A percentile compares a stretch with the other conserved stretches of the same genome.
These are phyloP conservation scores for Zaprionus nigranus DNA, from an alignment of 1,140 invertebrate genomes.

Conservation along the genomic window DNA sequence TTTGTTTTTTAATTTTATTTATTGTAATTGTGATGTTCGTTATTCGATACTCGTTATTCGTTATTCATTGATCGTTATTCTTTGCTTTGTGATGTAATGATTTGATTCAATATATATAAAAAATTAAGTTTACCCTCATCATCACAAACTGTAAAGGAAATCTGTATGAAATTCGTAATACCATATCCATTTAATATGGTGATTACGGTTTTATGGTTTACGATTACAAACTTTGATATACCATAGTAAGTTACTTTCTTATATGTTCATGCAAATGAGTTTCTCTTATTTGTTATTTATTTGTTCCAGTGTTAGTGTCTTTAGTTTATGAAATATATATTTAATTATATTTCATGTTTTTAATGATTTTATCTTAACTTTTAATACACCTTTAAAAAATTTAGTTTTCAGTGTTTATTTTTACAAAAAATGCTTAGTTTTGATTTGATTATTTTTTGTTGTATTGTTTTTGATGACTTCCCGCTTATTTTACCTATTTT, in stretches of 20 bases:
- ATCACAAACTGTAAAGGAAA: constrained; percentile 43
- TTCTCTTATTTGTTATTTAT: constrained; percentile 23
- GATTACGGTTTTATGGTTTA: constrained; percentile 53
- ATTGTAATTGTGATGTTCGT: constrained; percentile 38
- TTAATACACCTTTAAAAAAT: constrained; percentile 71
- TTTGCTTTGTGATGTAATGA: constrained; percentile 24
- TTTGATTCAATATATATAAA: constrained; percentile 45
- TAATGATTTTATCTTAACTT: constrained; percentile 78
- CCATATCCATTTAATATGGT: constrained; percentile 29
- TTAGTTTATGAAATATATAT: constrained; percentile 44
- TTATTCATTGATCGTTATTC: constrained; percentile 17
- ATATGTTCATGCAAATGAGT: constrained; percentile 18
- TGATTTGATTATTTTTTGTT: constrained; percentile 69
- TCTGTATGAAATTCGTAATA: constrained; percentile 36
- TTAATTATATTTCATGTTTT: constrained; percentile 51
- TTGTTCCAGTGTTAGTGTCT: constrained; percentile 31
- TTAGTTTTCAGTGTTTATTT: constrained; percentile 49
- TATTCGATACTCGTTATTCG: constrained; percentile 7
- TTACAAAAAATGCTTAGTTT: constrained; percentile 75
- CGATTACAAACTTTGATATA: constrained; percentile 69
- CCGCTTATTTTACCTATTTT: constrained; percentile 32
- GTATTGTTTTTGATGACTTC: constrained; percentile 56
- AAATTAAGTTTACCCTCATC: constrained; percentile 59
- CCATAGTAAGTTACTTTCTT: neutral
- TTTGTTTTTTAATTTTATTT: constrained; percentile 58